Conservation (phyloP, 2,113 vertebrate species). For the Tyrannus savana region DNA sequence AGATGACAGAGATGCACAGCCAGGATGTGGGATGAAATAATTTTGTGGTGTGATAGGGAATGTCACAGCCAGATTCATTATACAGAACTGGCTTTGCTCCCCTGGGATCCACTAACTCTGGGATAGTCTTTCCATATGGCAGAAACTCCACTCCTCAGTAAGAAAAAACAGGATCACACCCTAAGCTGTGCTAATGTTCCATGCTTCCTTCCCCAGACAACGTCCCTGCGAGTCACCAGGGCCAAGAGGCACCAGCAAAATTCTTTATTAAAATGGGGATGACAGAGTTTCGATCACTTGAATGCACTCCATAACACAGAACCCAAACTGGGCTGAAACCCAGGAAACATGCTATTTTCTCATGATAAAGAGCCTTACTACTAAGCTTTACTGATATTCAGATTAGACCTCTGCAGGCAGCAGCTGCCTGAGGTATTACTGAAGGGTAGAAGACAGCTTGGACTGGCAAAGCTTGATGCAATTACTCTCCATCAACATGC, state of each 20-base stretch:
- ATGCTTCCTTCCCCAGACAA: not conserved
- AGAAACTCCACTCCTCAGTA: not conserved
- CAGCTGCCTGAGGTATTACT: not conserved
- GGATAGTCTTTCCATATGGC: conserved; percentile 24
- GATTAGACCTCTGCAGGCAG: not conserved
- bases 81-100: not conserved
- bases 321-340: fast-evolving
- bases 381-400: not conserved
- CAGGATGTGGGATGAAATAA: not conserved
- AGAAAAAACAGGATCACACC: not conserved
- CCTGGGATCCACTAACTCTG: not conserved
- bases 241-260: not conserved
- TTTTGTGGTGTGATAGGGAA: not conserved
- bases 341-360: not conserved
- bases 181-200: not conserved
- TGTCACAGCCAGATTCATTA: not conserved
- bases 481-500: not conserved
- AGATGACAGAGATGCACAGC: not conserved
- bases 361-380: not conserved
- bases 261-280: not conserved
- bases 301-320: not conserved
- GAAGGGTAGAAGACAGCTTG: not conserved
- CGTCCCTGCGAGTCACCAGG: not conserved
- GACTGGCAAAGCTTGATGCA: not conserved
- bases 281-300: not conserved